Conservation (phyloP, 2,888 invertebrate species). For the Deladenus siricidicola region DNA sequence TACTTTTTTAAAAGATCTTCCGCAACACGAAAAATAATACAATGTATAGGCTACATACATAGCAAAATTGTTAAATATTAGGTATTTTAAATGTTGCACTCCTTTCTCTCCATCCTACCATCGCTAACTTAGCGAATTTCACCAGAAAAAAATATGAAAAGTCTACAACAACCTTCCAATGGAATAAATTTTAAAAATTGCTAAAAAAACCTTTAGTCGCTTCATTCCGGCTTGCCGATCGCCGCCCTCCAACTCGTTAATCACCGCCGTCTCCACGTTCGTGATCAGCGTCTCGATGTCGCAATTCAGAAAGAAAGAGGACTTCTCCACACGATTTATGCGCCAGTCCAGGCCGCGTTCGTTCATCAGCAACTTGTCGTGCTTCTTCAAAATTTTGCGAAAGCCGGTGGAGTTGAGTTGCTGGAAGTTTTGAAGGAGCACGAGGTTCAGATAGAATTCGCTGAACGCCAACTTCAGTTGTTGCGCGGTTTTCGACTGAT, state of each 20-base stretch:
- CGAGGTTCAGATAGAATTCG: conserved; percentile 92
- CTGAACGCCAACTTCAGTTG: conserved; percentile 94
- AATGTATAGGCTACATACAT: no score
- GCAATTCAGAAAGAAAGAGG: conserved; percentile 90
- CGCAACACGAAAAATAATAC: no score
- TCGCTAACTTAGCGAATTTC: no score
- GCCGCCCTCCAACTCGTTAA: conserved; percentile 66
- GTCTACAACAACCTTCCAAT: no score
- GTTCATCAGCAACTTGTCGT: conserved; percentile 83
- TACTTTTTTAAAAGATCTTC: no score
- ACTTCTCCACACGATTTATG: conserved; percentile 73
- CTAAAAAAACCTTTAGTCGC: conserved; percentile 61
- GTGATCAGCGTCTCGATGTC: conserved; percentile 90
- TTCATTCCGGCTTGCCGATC: conserved; percentile 97
- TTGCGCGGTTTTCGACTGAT: conserved; percentile 68
- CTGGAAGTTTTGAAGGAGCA: conserved; percentile 75
- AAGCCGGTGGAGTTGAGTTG: conserved; percentile 90
- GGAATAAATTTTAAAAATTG: no score
- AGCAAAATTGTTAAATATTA: no score
- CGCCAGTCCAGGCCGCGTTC: conserved; percentile 85
- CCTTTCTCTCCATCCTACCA: no score
- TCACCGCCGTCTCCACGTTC: conserved; percentile 70
- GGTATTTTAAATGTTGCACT: no score
- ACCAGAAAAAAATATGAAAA: no score
- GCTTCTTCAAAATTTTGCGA: conserved; percentile 95